Percentiles rank a stretch among this genome's conserved stretches.
These are phyloP conservation scores for Sebastolobus altivelis DNA, from an alignment of 2,797 vertebrate genomes.

Conservation along the genomic window DNA sequence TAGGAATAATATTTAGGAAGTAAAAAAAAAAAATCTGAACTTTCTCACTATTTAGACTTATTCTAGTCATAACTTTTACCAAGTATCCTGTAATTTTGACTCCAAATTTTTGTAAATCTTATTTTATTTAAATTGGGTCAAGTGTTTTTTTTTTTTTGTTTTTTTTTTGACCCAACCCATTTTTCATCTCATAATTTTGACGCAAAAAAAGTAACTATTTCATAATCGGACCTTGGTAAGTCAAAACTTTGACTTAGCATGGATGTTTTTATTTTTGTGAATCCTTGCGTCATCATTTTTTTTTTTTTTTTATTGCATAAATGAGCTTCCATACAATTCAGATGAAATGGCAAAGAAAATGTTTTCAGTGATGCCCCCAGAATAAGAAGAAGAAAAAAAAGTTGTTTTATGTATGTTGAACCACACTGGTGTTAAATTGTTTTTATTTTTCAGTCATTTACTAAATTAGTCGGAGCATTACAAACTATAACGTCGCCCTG, in stretches of 20 bases:
- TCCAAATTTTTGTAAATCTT: not conserved
- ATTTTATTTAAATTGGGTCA: not conserved
- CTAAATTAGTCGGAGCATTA: constrained; percentile 3
- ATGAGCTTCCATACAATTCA: constrained; percentile 11
- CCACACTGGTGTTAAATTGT: constrained; percentile 8
- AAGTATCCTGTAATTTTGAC: not conserved
- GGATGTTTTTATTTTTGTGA: not conserved
- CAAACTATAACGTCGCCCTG: constrained; percentile 52
- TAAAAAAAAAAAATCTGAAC: not conserved
- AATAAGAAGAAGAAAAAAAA: not conserved
- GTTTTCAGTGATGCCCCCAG: not conserved
- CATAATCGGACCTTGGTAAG: not conserved
- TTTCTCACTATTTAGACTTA: not conserved
- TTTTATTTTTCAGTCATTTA: not conserved
- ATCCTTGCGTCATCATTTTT: not conserved
- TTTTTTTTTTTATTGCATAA: not conserved
- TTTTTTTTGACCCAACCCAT: not conserved
- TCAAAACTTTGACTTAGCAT: not conserved
- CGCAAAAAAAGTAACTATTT: not conserved
- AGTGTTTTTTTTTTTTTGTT: no score
- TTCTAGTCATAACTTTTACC: not conserved
- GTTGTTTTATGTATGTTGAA: constrained; percentile 19
- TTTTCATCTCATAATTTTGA: not conserved
- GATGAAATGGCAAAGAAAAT: constrained; percentile 45
- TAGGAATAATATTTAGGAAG: not conserved